Base-by-base conservation (phyloP, 2,888 invertebrate genomes). In the Junonia oenone region DNA sequence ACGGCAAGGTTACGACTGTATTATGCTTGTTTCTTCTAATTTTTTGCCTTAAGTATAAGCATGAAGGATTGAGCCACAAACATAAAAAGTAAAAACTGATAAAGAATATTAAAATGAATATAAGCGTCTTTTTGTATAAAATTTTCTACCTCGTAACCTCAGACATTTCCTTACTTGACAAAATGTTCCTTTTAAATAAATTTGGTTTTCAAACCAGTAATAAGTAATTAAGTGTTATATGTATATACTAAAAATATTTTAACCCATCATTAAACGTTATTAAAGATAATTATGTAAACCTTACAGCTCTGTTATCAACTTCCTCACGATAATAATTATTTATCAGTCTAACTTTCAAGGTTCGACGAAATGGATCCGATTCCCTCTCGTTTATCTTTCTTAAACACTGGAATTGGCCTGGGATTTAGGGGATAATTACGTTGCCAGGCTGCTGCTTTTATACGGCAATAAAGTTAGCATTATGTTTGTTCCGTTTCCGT, bases 341-440 rank as follows among this genome's bases (percentile, higher is more conserved):
- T 38, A 47, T 29, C 38, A 58, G 13, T 3, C 58, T 56, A 54
- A 60, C 58, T 80, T 78, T 78, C 79, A 81, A 81, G 78, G 80
- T 83, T 75, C 71, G 76, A 74, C 74, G 72, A 75, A 83, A 79
- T 79, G 79, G 81, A 81, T 83, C 80, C 76, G 78, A 80, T 83
- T 78, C 70, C 70, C 76, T 72, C 76, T 79, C 89, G 83, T 89
- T 89, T 88, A 89, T 89, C 89, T 89, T 84, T 85, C 87, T 89
- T 89, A 85, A 86, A 85, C 84, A 88, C 79, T 81, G 82, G 81
- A 85, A 83, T 87, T 83, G 83, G 81, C 78, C 68, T 70, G 83
- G 83, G 83, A 83, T 83, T 76, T 75, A 63, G 73, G 67, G 71
- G 79, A 81, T 89, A 89, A 87, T 88, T 88, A 86, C 82, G 73